Percentiles rank a stretch among this genome's conserved stretches.
Conservation (phyloP, 2,797 vertebrate species). For the Valencia hispanica region DNA sequence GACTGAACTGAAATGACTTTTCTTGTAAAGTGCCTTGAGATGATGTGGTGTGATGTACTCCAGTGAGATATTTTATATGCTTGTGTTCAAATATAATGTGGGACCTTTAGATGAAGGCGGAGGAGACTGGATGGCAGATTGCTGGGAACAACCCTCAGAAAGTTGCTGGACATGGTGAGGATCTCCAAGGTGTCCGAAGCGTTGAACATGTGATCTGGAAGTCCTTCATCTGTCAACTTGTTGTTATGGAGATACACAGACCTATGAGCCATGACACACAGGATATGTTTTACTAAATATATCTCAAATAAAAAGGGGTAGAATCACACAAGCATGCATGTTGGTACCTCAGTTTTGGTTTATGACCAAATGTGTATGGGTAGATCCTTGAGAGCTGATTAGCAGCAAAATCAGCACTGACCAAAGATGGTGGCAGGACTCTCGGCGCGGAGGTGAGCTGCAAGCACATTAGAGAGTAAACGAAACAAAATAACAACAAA, state of each 20-base stretch:
- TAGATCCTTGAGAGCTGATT: conserved; percentile 94
- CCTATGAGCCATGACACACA: conserved; percentile 67
- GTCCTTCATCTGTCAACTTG: conserved; percentile 90
- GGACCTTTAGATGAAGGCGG: conserved; percentile 94
- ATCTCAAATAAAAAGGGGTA: neutral
- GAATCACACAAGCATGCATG: conserved; percentile 6
- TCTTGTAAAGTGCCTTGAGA: too few relatives aligned
- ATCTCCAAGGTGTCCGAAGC: conserved; percentile 90
- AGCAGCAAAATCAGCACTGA: conserved; percentile 96
- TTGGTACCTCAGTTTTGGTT: conserved; percentile 90
- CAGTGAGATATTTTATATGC: neutral
- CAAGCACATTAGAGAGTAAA: conserved; percentile 40
- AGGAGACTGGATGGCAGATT: conserved; percentile 88
- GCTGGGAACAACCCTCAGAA: conserved; percentile 89
- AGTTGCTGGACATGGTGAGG: conserved; percentile 98
- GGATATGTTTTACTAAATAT: neutral
- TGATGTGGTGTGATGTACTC: too few relatives aligned
- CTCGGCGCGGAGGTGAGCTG: conserved; percentile 92
- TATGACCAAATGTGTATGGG: conserved; percentile 94
- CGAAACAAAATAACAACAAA: neutral
- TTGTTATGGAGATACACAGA: conserved; percentile 99
- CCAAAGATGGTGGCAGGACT: conserved; percentile 88
- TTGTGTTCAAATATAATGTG: neutral
- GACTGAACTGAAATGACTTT: neutral
- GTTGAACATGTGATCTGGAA: conserved; percentile 93